Percentiles rank a stretch among this genome's conserved stretches.
Conservation (phyloP, 2,888 invertebrate genomes). For the Silvanus unidentatus region DNA sequence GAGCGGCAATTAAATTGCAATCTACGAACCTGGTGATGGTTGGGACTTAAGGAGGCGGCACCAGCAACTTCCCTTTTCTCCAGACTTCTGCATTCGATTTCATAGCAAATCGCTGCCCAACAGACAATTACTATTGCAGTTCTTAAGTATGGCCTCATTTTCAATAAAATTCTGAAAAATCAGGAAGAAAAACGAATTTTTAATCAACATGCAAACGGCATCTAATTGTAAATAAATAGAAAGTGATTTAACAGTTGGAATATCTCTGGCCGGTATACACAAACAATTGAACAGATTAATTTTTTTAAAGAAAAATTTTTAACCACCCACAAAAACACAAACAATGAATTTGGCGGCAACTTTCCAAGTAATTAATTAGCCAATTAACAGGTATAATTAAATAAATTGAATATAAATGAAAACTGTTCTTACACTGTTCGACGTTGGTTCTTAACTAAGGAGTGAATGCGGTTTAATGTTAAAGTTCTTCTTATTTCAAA, state of each 20-base stretch:
- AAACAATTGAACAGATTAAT: not conserved
- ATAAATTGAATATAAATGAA: conserved; percentile 2
- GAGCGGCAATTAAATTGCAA: not conserved
- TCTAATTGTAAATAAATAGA: too few species aligned
- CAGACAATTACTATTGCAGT: conserved; percentile 29
- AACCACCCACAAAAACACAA: not conserved
- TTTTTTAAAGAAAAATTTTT: not conserved
- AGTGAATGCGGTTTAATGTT: conserved; percentile 46
- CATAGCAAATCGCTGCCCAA: conserved; percentile 28
- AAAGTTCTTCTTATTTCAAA: conserved; percentile 48
- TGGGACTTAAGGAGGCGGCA: not conserved
- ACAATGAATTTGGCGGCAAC: too few species aligned
- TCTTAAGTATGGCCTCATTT: conserved; percentile 37
- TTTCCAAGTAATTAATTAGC: too few species aligned
- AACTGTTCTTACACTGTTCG: conserved; percentile 40
- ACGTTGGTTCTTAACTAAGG: conserved; percentile 36
- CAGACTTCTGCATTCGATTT: conserved; percentile 34
- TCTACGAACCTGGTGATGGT: conserved; percentile 16
- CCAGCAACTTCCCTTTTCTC: conserved; percentile 32
- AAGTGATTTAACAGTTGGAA: too few species aligned
- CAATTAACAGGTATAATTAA: too few species aligned
- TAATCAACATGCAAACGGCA: too few species aligned
- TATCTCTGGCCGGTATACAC: not conserved
- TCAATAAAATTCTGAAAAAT: conserved; percentile 30
- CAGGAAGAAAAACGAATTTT: conserved; percentile 8